A percentile compares a stretch with the other conserved stretches of the same genome.
Evolutionary conservation across 2,113 vertebrate species (phyloP).

Genomic region (Rhinopomastus cyanomelas): DNA sequence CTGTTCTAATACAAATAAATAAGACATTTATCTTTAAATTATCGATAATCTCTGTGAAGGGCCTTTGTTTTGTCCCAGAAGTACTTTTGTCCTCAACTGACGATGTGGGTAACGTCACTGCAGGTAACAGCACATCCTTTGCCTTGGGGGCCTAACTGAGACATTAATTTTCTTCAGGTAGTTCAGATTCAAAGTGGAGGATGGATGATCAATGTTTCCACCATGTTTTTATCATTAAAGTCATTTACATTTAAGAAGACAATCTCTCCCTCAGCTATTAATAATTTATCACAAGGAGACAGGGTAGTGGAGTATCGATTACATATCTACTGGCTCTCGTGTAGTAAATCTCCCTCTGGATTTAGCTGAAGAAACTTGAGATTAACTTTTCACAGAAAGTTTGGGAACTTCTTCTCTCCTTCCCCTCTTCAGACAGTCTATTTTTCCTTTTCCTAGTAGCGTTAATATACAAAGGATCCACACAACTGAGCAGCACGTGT

Average conservation of each 20-base stretch:
- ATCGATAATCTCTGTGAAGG: background rate
- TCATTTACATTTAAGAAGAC: constrained; percentile 70
- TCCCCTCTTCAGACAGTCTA: background rate
- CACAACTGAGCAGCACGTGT: background rate
- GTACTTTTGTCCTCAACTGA: background rate
- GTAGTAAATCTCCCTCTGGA: constrained; percentile 59
- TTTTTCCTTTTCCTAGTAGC: background rate
- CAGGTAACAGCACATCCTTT: background rate
- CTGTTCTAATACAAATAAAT: background rate
- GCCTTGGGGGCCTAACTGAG: background rate
- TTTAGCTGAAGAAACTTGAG: constrained; percentile 41
- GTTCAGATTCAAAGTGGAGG: constrained; percentile 20
- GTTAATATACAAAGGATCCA: background rate
- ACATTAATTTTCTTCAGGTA: constrained; percentile 12
- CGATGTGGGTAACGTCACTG: background rate
- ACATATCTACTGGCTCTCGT: constrained; percentile 52
- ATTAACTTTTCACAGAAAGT: constrained; percentile 43
- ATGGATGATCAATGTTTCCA: constrained; percentile 66
- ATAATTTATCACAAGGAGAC: constrained; percentile 70
- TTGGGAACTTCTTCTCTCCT: background rate
- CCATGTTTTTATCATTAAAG: constrained; percentile 65
- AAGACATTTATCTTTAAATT: background rate
- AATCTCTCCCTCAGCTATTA: constrained; percentile 63
- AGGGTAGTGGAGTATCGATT: constrained; percentile 59
- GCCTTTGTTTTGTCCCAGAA: background rate